phyloP scores from a whole-genome alignment of 2,797 vertebrate species.

The Caiman crocodilus region DNA sequence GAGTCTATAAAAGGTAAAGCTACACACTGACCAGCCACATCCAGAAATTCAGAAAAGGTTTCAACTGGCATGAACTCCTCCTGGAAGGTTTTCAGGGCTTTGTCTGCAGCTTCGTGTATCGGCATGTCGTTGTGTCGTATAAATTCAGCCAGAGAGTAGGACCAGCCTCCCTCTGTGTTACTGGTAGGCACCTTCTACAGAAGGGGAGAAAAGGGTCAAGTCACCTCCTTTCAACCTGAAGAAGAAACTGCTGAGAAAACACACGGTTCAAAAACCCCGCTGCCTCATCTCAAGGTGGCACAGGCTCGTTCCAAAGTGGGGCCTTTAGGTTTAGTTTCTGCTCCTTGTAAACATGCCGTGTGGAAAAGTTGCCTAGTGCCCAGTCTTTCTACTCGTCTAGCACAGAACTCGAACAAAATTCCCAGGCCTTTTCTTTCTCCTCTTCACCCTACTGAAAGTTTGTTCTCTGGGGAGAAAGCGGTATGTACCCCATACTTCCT shows the following conservation, averaged over 20 bases:
- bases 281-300: not conserved
- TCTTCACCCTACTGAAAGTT: not conserved
- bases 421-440: not conserved
- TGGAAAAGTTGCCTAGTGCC: accelerated
- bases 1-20: slow-evolving; percentile 51
- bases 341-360: not conserved
- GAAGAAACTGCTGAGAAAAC: accelerated
- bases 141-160: slow-evolving; percentile 98
- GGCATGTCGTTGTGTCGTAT: slow-evolving; percentile 99
- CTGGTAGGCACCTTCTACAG: slow-evolving; percentile 94
- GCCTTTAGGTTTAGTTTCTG: not conserved
- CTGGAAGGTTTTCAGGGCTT: slow-evolving; percentile 95
- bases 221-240: not conserved
- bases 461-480: not conserved
- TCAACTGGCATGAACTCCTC: slow-evolving; percentile 99
- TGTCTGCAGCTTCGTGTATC: slow-evolving; percentile 96
- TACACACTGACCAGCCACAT: slow-evolving; percentile 89
- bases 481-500: not conserved
- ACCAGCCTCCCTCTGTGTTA: slow-evolving; percentile 99
- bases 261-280: not conserved
- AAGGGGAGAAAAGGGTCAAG: not conserved
- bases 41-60: slow-evolving; percentile 94
- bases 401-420: not conserved
- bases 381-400: not conserved
- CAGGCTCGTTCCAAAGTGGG: accelerated